These are phyloP conservation scores for Solea solea DNA, from an alignment of 2,113 vertebrate genomes.

Conservation along the genomic window DNA sequence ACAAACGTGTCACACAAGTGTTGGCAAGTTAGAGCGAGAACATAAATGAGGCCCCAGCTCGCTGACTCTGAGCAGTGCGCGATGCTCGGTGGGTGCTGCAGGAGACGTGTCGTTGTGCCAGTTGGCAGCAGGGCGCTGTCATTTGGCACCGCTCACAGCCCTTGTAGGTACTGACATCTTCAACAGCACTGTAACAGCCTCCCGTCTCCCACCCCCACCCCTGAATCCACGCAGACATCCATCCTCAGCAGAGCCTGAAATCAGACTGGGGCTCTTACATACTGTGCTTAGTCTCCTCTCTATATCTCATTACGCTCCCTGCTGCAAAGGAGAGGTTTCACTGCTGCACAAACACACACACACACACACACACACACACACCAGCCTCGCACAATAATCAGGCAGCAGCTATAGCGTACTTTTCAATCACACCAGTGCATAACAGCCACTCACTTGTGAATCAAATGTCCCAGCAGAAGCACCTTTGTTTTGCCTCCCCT, in stretches of 20 bases:
- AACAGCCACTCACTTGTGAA: conserved; percentile 52
- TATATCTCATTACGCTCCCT: conserved; percentile 65
- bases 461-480: conserved; percentile 58
- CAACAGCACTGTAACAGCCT: conserved; percentile 61
- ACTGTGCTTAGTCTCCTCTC: conserved; percentile 46
- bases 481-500: conserved; percentile 38
- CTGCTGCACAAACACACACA: conserved; percentile 20
- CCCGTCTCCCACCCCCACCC: conserved; percentile 34
- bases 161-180: conserved; percentile 72
- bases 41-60: conserved; percentile 66
- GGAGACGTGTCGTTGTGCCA: conserved; percentile 58
- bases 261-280: conserved; percentile 51
- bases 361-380: too few species aligned
- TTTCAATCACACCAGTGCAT: conserved; percentile 51
- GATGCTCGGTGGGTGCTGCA: conserved; percentile 47
- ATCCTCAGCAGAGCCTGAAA: conserved; percentile 68
- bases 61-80: conserved; percentile 47
- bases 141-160: conserved; percentile 61
- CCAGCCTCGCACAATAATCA: conserved; percentile 43
- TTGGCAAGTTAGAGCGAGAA: conserved; percentile 45
- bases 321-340: conserved; percentile 54
- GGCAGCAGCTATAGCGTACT: conserved; percentile 30
- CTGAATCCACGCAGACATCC: conserved; percentile 52
- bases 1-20: conserved; percentile 53
- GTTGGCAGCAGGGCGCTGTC: conserved; percentile 61